Evolutionary conservation across 2,888 invertebrate genomes (phyloP), one percentile per base, ranked within the genome.

Genomic region (Gonocerus acuteangulatus): DNA sequence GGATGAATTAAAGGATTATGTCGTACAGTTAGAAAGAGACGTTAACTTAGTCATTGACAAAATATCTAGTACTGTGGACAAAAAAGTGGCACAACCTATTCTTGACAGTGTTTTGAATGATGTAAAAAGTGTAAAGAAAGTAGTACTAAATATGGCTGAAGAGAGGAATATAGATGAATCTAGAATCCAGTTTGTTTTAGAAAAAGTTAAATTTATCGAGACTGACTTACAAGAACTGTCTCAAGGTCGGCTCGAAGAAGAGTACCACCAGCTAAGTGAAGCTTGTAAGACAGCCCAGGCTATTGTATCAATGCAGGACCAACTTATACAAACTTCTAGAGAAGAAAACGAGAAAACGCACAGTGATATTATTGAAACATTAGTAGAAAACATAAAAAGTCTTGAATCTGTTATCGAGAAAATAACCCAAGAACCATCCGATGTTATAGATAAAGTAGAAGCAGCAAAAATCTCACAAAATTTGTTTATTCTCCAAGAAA

Each of bases 71-170:
- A 22, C 62, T 48, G 47, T 48, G 4, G 60, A 62, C 9, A 62
- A 62, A 60, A 65, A 60, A 15, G 47, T 47, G 32, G 45, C 57
- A 18, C 57, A 57, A 11, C 54, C 42, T 22, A 56, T 65, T 18
- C 57, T 65, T 1, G 62, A 65, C 56, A 62, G 56, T 19, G 60
- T 65, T 45, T 49, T 60, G n/a, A 62, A 60, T 57, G 64, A 65
- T 36, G 60, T 65, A 7, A 62, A 60, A 47, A 62, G 60, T 57
- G 62, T 65, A 4, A 62, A 62, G 27, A 22, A 57, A 11, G 60
- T 62, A 23, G 48, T 65, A 9, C 54, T 62, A 23, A 65, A 62
- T 49, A 44, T 65, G 22, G 32, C 58, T 16, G 45, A 48, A 15
- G 62, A 65, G 39, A 56, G 56, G 18, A 44, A 59, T 23, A 19